Evolutionary conservation across 92 coral and sea anemone genomes (phyloP).

Genomic region (Heteractis magnifica): DNA sequence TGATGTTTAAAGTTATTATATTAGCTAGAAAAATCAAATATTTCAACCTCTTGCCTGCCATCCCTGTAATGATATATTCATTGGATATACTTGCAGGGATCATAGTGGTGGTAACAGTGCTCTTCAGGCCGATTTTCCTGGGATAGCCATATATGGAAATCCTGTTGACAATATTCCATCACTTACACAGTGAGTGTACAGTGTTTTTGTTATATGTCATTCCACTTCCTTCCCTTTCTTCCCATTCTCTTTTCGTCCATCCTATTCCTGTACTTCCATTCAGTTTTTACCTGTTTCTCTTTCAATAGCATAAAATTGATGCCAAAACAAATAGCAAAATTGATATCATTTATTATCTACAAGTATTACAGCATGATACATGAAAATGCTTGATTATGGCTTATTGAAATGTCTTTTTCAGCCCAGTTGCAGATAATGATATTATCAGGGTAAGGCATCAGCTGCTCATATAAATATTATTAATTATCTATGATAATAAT

Average conservation of each 20-base stretch:
- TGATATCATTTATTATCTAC: too few species aligned
- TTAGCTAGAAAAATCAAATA: too few species aligned
- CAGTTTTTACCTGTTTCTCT: not conserved
- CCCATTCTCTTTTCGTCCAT: not conserved
- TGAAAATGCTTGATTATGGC: too few species aligned
- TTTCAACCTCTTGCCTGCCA: too few species aligned
- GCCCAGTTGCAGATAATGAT: conserved; percentile 5
- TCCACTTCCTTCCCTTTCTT: not conserved
- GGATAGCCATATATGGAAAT: conserved; percentile 50
- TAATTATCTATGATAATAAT: too few species aligned
- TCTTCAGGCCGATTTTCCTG: conserved; percentile 53
- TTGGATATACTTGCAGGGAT: conserved; percentile 42
- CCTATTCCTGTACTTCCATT: too few species aligned
- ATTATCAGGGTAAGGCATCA: not conserved
- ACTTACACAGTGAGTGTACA: conserved; percentile 52
- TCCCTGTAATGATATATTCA: too few species aligned
- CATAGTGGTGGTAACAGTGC: conserved; percentile 66
- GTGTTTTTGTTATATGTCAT: not conserved
- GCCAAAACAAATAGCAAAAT: too few species aligned
- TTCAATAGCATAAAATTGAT: not conserved
- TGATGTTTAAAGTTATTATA: too few species aligned
- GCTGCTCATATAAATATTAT: not conserved
- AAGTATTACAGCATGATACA: too few species aligned
- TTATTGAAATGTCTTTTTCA: not conserved
- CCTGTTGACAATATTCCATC: conserved; percentile 51